These are phyloP conservation scores for Parus major DNA, from an alignment of 2,113 vertebrate genomes.

Conservation along the genomic window DNA sequence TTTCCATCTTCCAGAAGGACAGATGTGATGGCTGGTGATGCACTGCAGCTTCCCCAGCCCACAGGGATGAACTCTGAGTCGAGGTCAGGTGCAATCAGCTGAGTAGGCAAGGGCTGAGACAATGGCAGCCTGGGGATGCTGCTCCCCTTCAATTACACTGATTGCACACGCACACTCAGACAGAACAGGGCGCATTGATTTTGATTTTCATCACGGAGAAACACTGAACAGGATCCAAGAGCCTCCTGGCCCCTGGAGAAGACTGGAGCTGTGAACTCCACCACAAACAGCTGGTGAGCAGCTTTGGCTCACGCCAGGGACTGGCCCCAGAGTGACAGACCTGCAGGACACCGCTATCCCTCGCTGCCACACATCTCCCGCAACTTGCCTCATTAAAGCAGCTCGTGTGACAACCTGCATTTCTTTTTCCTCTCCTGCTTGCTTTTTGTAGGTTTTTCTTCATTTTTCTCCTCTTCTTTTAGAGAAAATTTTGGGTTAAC, in stretches of 20 bases:
- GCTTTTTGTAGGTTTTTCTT: not conserved
- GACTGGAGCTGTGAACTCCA: not conserved
- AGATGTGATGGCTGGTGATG: not conserved
- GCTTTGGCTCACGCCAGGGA: not conserved
- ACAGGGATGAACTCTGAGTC: not conserved
- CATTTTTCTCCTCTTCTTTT: not conserved
- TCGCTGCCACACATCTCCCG: accelerated
- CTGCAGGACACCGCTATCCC: not conserved
- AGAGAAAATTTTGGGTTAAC: not conserved
- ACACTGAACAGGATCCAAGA: not conserved
- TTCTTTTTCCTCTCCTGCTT: not conserved
- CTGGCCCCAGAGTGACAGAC: not conserved
- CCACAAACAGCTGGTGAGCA: not conserved
- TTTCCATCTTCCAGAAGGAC: not conserved
- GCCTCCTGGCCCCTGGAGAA: not conserved
- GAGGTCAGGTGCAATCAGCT: constrained; percentile 6
- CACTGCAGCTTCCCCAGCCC: not conserved
- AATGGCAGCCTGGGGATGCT: not conserved
- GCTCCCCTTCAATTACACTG: not conserved
- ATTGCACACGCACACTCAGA: not conserved
- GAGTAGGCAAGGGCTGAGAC: not conserved
- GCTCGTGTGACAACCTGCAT: not conserved
- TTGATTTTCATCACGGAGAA: constrained; percentile 2
- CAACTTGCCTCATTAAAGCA: not conserved
- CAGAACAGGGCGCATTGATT: not conserved